Evolutionary conservation across 1,140 invertebrate species (phyloP), one percentile per base, ranked within the genome.

Genomic region (Drosophila athabasca): DNA sequence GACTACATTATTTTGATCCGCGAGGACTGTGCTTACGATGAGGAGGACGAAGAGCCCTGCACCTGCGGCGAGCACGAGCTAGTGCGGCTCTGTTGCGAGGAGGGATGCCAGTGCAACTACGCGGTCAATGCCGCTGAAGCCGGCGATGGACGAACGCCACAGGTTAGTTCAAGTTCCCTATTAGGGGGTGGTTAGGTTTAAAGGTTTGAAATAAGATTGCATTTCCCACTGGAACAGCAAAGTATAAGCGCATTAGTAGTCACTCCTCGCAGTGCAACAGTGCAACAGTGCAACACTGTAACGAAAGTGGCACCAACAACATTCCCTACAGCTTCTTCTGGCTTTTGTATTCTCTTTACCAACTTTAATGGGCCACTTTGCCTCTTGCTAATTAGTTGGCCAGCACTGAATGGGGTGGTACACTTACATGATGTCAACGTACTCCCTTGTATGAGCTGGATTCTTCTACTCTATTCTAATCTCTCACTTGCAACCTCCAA

Each of bases 1-100:
- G 96, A 97, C 92, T 97, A 97, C 81, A 96, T 97, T 69, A 97
- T 97, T 77, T 92, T 97, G 22, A 96, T 97, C 50, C 94, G 96
- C 43, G 96, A 97, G 80, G 96, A 97, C 84, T 96, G 95, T 73
- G 95, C 95, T 62, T 95, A 95, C 77, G 95, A 95, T 48, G 95
- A 96, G 80, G 95, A 96, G 79, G 94, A 94, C 62, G 93, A 94
- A 74, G 95, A 95, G 69, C 95, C 95, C 45, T 96, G 95, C 90
- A 95, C 95, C 50, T 96, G 95, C 69, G 95, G 95, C 77, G 95
- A 95, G 73, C 94, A 95, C 75, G 94, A 95, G 81, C 93, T 95
- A 92, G 94, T 95, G 46, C 92, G 94, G 7, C 85, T 95, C 13
- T 95, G 94, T 83, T 95, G 94, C 90, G 93, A 93, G 66, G 93